These are phyloP conservation scores for Drosophila putrida DNA, from an alignment of 2,888 invertebrate genomes.

Conservation along the genomic window DNA sequence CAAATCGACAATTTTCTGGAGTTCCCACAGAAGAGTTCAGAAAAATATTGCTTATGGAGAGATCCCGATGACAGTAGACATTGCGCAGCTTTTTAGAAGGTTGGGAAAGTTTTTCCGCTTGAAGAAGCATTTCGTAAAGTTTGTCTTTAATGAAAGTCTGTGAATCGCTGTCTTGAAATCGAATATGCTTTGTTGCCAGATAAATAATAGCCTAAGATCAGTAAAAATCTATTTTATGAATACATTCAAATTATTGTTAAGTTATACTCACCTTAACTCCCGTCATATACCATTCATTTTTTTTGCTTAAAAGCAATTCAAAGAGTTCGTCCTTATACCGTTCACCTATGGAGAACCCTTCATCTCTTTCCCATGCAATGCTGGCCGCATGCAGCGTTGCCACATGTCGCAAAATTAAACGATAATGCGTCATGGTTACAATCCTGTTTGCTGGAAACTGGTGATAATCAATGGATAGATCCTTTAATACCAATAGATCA, in stretches of 20 bases:
- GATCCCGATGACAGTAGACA: conserved; percentile 30
- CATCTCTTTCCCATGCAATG: conserved; percentile 17
- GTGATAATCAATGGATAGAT: neutral
- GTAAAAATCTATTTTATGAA: neutral
- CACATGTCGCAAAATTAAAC: conserved; percentile 5
- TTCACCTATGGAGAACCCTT: conserved; percentile 6
- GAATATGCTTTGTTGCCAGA: neutral
- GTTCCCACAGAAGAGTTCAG: neutral
- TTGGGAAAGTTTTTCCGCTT: neutral
- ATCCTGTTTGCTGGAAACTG: neutral
- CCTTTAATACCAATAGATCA: conserved; percentile 18
- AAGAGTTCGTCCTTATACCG: conserved; percentile 3
- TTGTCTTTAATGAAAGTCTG: conserved; percentile 6
- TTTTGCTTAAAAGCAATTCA: conserved; percentile 1
- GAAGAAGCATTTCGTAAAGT: conserved; percentile 1
- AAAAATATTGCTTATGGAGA: conserved; percentile 14
- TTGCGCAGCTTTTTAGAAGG: conserved; percentile 16
- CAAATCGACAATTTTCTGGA: conserved; percentile 4
- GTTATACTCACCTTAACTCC: conserved; percentile 5
- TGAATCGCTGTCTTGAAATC: neutral
- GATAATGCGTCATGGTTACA: neutral
- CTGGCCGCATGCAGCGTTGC: conserved; percentile 22
- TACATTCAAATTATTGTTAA: neutral
- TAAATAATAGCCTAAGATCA: conserved; percentile 10
- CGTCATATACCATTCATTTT: conserved; percentile 4